phyloP scores from a whole-genome alignment of 2,113 vertebrate genomes.

The Alectura lathami region DNA sequence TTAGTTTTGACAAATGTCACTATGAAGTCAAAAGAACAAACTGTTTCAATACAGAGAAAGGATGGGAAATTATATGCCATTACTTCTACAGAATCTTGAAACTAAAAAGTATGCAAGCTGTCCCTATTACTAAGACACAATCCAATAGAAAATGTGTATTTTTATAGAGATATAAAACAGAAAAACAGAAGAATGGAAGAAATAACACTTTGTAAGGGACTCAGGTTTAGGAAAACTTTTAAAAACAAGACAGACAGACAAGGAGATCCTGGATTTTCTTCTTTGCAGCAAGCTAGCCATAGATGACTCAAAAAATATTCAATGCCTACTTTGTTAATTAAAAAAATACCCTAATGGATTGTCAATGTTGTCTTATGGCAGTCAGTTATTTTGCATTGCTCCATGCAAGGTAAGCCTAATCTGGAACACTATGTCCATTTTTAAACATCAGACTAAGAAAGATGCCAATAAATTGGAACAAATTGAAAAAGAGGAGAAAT shows the following conservation, averaged over 20 bases:
- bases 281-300: neutral
- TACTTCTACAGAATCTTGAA: neutral
- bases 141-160: neutral
- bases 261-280: neutral
- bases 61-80: neutral
- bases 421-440: neutral
- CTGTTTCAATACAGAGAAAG: neutral
- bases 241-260: neutral
- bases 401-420: neutral
- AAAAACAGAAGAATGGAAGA: neutral
- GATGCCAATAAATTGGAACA: neutral
- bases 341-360: neutral
- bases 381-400: neutral
- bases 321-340: neutral
- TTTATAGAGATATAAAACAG: neutral
- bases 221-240: neutral
- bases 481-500: neutral
- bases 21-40: constrained; percentile 20
- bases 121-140: neutral
- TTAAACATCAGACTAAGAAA: neutral
- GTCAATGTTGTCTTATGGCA: neutral
- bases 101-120: neutral
- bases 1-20: constrained; percentile 10
- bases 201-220: neutral
- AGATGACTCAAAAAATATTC: neutral